A percentile compares a stretch with the other conserved stretches of the same genome.
These are phyloP conservation scores for Drosophila yooni DNA, from an alignment of 2,888 invertebrate species.

Conservation along the genomic window DNA sequence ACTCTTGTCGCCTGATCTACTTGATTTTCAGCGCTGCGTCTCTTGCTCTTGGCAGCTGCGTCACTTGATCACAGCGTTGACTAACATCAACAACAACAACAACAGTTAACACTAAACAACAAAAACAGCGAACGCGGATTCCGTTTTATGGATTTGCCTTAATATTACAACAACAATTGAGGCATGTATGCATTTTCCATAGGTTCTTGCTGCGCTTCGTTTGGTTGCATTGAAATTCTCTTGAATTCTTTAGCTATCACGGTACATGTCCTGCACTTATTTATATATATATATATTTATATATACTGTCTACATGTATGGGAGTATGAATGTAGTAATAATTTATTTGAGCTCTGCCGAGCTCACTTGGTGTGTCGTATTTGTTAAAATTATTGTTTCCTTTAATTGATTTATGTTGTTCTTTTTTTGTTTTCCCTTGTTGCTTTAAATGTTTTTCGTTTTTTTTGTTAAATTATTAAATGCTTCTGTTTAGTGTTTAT, in stretches of 20 bases:
- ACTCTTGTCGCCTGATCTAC: slow-evolving; percentile 35
- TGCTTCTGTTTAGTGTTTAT: slow-evolving; percentile 54
- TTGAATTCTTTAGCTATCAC: slow-evolving; percentile 72
- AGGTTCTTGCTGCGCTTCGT: slow-evolving; percentile 22
- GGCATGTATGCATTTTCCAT: slow-evolving; percentile 32
- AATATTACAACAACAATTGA: slow-evolving; percentile 57
- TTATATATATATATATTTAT: slow-evolving; percentile 4
- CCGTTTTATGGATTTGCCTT: slow-evolving; percentile 27
- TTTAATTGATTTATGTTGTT: slow-evolving; percentile 72
- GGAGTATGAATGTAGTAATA: slow-evolving; percentile 17
- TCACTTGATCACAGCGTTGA: slow-evolving; percentile 35
- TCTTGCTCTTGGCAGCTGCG: slow-evolving; percentile 10
- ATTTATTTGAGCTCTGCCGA: slow-evolving; percentile 39
- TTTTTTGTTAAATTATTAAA: slow-evolving; percentile 27
- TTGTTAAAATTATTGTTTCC: slow-evolving; percentile 73
- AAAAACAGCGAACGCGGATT: slow-evolving; percentile 32
- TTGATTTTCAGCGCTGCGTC: slow-evolving; percentile 5
- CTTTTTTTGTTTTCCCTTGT: slow-evolving; percentile 39
- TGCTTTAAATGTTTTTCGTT: slow-evolving; percentile 35
- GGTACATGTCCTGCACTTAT: slow-evolving; percentile 19
- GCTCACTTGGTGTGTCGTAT: slow-evolving; percentile 35
- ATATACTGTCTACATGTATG: slow-evolving; percentile 9
- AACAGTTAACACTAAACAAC: slow-evolving; percentile 48
- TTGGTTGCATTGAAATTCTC: slow-evolving; percentile 62
- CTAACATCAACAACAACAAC: slow-evolving; percentile 48